Conservation (phyloP, 2,888 invertebrate species). For the Agrotis exclamationis region DNA sequence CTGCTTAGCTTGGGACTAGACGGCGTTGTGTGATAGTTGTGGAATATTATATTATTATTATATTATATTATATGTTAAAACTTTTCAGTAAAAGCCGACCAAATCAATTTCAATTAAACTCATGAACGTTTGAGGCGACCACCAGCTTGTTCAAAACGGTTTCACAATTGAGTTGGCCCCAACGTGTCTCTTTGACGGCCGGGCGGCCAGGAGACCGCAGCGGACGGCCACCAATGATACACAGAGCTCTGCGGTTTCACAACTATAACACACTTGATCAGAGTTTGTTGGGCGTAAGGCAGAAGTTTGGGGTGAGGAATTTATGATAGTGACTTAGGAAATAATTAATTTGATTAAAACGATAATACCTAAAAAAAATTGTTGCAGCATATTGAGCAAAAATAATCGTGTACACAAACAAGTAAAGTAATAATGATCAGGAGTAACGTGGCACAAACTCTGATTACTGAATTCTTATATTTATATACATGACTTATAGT, state of each 20-base stretch:
- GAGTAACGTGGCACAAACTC: no score
- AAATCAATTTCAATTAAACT: constrained; percentile 10
- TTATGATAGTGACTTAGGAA: background rate
- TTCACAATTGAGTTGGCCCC: constrained; percentile 8
- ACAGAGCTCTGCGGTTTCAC: constrained; percentile 12
- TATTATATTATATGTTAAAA: no score
- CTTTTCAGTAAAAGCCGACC: background rate
- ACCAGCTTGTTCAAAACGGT: background rate
- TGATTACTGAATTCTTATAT: no score
- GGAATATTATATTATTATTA: no score
- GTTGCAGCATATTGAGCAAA: no score
- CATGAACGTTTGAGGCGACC: constrained; percentile 2
- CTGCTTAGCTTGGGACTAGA: no score
- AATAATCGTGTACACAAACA: no score
- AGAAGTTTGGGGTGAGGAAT: background rate
- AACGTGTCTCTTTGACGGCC: constrained; percentile 15
- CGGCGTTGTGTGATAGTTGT: no score
- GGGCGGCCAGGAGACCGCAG: constrained; percentile 18
- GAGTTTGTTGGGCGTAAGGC: background rate
- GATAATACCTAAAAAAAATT: no score
- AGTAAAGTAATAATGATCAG: no score
- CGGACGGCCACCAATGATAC: constrained; percentile 1
- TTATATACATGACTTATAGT: no score
- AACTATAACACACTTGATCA: constrained; percentile 11
- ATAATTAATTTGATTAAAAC: background rate